A percentile compares a stretch with the other conserved stretches of the same genome.
Conservation (phyloP, 2,888 invertebrate genomes). For the Pinctada fucata region DNA sequence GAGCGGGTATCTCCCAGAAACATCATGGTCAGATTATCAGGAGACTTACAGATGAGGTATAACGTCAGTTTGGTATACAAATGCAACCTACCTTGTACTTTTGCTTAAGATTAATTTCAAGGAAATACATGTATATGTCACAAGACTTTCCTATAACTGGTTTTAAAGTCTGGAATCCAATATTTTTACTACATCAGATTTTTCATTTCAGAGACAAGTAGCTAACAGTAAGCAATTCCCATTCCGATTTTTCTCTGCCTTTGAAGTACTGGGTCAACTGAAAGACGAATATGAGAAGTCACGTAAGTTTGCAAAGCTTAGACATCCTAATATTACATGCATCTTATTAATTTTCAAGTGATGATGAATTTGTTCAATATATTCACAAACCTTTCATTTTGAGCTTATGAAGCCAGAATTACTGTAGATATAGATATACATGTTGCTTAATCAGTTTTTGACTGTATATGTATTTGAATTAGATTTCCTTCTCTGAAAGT, state of each 20-base stretch:
- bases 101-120: too few relatives aligned
- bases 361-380: neutral
- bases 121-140: too few relatives aligned
- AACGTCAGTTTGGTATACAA: neutral
- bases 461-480: neutral
- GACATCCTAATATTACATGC: neutral
- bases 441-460: neutral
- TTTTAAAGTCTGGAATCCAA: too few relatives aligned
- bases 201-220: slow-evolving; percentile 71
- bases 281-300: slow-evolving; percentile 66
- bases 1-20: slow-evolving; percentile 76
- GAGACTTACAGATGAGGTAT: slow-evolving; percentile 76
- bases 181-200: neutral
- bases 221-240: slow-evolving; percentile 78
- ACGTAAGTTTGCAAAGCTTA: slow-evolving; percentile 58
- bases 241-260: slow-evolving; percentile 78
- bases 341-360: neutral
- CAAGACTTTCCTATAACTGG: too few relatives aligned
- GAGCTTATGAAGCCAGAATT: neutral
- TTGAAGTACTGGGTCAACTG: slow-evolving; percentile 73
- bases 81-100: too few relatives aligned
- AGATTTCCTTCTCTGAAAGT: neutral
- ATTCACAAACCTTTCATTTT: neutral
- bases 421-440: neutral
- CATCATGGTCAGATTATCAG: slow-evolving; percentile 76